Evolutionary conservation across 37 sponge, comb jelly and placozoan species (phyloP).

Genomic region (Cladorhizidae sp.): DNA sequence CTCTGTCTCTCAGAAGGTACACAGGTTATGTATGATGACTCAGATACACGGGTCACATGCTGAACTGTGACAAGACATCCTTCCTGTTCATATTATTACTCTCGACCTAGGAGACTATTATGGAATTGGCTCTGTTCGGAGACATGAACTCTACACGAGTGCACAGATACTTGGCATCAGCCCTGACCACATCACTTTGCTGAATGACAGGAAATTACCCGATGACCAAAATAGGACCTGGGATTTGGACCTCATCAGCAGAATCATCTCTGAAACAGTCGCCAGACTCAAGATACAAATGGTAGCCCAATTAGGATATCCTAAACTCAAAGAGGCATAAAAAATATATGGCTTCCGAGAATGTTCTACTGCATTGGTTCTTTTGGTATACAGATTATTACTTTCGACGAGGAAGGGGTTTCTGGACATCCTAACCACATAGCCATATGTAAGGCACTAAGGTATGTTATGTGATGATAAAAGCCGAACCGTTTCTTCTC

Average conservation of each 20-base stretch:
- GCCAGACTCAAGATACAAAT: background rate
- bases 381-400: conserved; percentile 63
- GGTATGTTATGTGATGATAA: conserved; percentile 6
- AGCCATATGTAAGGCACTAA: conserved; percentile 59
- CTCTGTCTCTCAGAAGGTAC: conserved; percentile 88
- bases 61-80: background rate
- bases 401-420: conserved; percentile 89
- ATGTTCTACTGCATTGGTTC: background rate
- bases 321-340: no score
- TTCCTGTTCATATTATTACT: background rate
- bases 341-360: background rate
- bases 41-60: background rate
- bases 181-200: conserved; percentile 27
- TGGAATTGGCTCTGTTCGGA: conserved; percentile 72
- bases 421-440: conserved; percentile 93
- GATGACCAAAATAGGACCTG: conserved; percentile 49
- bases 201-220: conserved; percentile 55
- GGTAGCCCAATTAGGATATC: conserved; percentile 23
- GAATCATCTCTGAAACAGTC: conserved; percentile 16
- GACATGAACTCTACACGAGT: conserved; percentile 61
- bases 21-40: background rate
- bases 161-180: conserved; percentile 52
- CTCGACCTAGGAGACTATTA: conserved; percentile 86
- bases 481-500: background rate
- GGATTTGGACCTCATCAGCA: conserved; percentile 26